Conservation (phyloP, 2,888 invertebrate species). For the Cataglyphis altisquamis region DNA sequence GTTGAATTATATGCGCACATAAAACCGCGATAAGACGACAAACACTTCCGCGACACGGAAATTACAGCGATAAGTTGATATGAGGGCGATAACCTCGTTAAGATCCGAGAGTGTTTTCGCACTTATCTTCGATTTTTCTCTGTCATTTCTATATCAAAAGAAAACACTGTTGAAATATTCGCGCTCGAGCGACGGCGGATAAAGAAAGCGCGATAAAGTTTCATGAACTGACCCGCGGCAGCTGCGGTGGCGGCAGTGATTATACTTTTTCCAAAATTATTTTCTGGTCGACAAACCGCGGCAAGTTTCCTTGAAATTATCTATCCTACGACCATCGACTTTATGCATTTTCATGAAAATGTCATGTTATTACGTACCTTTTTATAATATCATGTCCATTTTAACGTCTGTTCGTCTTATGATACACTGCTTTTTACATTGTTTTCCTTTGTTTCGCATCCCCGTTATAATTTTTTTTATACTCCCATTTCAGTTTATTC, state of each 20-base stretch:
- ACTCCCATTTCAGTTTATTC: not conserved
- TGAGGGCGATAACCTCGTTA: slow-evolving; percentile 27
- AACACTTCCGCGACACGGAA: slow-evolving; percentile 6
- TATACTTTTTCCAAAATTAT: slow-evolving; percentile 54
- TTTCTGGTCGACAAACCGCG: slow-evolving; percentile 52
- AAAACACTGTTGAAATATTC: slow-evolving; percentile 56
- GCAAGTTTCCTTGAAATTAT: slow-evolving; percentile 60
- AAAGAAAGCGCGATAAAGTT: slow-evolving; percentile 54
- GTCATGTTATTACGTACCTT: not conserved
- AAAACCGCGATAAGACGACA: slow-evolving; percentile 1
- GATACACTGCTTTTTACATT: not conserved
- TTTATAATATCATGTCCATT: not conserved
- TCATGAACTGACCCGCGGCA: slow-evolving; percentile 40
- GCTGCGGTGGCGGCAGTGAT: slow-evolving; percentile 43
- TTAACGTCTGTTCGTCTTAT: slow-evolving; percentile 29
- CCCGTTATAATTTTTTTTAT: slow-evolving; percentile 8
- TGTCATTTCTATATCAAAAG: slow-evolving; percentile 44
- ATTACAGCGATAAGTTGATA: slow-evolving; percentile 38
- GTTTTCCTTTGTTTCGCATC: not conserved
- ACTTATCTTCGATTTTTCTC: slow-evolving; percentile 29
- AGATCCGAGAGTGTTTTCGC: slow-evolving; percentile 59
- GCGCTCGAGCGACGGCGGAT: not conserved
- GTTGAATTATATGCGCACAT: not conserved
- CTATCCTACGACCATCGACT: slow-evolving; percentile 4
- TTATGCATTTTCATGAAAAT: slow-evolving; percentile 23